Percentiles rank a stretch among this genome's conserved stretches.
These are phyloP conservation scores for Pachyrhynchus sulphureomaculatus DNA, from an alignment of 1,140 invertebrate genomes.

Conservation along the genomic window DNA sequence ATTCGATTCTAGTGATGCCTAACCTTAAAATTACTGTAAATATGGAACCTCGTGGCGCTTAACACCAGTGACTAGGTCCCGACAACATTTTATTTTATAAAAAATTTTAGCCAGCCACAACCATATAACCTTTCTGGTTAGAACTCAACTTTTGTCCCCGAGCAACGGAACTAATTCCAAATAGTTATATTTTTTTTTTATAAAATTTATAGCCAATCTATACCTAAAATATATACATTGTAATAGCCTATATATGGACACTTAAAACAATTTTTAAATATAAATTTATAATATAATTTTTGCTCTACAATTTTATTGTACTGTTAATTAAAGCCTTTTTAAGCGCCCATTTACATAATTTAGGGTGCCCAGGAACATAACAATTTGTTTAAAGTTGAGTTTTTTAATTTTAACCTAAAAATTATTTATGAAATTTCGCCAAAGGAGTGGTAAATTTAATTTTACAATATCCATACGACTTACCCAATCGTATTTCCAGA, in stretches of 20 bases:
- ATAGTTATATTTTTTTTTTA: not conserved
- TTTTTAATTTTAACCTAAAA: constrained; percentile 48
- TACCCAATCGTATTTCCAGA: constrained; percentile 48
- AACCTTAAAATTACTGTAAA: constrained; percentile 49
- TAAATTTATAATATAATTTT: constrained; percentile 27
- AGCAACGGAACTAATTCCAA: not conserved
- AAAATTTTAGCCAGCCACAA: constrained; percentile 30
- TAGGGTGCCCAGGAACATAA: not conserved
- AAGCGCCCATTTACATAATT: constrained; percentile 17
- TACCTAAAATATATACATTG: constrained; percentile 15
- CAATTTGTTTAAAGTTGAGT: constrained; percentile 34
- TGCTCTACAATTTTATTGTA: constrained; percentile 24
- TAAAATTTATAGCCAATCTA: constrained; percentile 15
- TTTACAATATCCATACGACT: constrained; percentile 44
- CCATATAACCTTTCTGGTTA: constrained; percentile 1
- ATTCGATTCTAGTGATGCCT: constrained; percentile 54
- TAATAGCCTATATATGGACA: constrained; percentile 17
- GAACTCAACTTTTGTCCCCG: constrained; percentile 4
- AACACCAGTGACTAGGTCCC: constrained; percentile 48
- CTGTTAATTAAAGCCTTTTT: constrained; percentile 20
- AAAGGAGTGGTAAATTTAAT: constrained; percentile 50
- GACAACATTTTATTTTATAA: constrained; percentile 40
- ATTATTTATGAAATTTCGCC: constrained; percentile 47
- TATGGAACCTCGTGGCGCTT: constrained; percentile 47
- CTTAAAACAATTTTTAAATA: constrained; percentile 19